Conservation (phyloP, 2,888 invertebrate species). For the Baccha elongata region DNA sequence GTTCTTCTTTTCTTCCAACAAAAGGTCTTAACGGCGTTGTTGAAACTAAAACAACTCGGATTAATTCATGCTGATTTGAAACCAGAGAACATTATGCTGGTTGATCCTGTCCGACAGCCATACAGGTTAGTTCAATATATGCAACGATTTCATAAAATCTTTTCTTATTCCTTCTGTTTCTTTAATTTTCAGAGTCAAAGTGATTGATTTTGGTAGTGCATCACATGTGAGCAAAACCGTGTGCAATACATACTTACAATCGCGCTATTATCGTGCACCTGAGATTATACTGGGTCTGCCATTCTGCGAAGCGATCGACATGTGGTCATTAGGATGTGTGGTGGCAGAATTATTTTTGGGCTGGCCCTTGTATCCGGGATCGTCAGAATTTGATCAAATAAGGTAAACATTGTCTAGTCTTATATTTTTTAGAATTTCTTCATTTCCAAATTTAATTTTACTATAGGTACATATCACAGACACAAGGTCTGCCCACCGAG, state of each 20-base stretch:
- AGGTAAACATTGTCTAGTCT: slow-evolving; percentile 84
- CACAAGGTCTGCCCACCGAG: slow-evolving; percentile 98
- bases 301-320: slow-evolving; percentile 99
- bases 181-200: slow-evolving; percentile 90
- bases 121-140: slow-evolving; percentile 84
- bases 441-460: background rate
- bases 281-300: slow-evolving; percentile 98
- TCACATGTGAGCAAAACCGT: slow-evolving; percentile 99
- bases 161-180: background rate
- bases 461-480: slow-evolving; percentile 93
- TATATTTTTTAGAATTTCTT: background rate
- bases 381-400: slow-evolving; percentile 99
- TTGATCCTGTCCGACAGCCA: slow-evolving; percentile 98
- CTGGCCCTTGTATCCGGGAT: slow-evolving; percentile 99
- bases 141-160: background rate
- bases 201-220: slow-evolving; percentile 99
- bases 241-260: slow-evolving; percentile 99
- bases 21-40: slow-evolving; percentile 86
- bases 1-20: background rate
- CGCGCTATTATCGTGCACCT: slow-evolving; percentile 98
- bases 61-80: slow-evolving; percentile 99
- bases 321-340: slow-evolving; percentile 99
- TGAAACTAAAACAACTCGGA: slow-evolving; percentile 93
- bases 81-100: slow-evolving; percentile 99
- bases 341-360: slow-evolving; percentile 99